These are phyloP conservation scores for Strigops habroptila DNA, from an alignment of 2,113 vertebrate genomes.

Conservation along the genomic window DNA sequence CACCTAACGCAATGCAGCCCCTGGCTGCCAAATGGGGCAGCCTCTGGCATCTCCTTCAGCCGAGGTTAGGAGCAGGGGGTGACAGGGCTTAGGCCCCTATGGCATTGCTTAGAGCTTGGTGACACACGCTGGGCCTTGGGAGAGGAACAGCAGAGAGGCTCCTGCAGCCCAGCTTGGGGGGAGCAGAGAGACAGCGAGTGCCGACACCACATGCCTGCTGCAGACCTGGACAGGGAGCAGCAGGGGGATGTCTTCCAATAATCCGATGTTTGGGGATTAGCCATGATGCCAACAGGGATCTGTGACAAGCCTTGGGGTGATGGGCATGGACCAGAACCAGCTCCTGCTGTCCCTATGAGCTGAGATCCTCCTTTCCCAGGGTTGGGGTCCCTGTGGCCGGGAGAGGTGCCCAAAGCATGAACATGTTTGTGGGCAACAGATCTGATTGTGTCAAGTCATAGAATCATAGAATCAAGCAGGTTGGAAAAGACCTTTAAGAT, in stretches of 20 bases:
- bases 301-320: not conserved
- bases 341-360: not conserved
- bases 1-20: not conserved
- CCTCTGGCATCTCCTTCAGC: not conserved
- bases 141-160: not conserved
- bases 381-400: not conserved
- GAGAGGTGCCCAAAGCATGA: not conserved
- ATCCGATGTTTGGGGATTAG: not conserved
- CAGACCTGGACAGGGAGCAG: not conserved
- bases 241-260: not conserved
- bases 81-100: not conserved
- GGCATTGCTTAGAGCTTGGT: not conserved
- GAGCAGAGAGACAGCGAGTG: too few relatives aligned
- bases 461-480: not conserved
- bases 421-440: not conserved
- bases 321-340: not conserved
- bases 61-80: accelerated
- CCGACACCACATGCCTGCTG: accelerated
- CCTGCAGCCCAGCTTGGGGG: accelerated
- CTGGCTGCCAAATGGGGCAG: constrained; percentile 1
- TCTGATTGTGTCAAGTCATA: not conserved
- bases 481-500: not conserved
- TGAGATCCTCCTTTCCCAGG: not conserved
- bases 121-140: not conserved
- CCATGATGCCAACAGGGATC: not conserved